Evolutionary conservation across 2,888 invertebrate species (phyloP).

Genomic region (Silvanus unidentatus): DNA sequence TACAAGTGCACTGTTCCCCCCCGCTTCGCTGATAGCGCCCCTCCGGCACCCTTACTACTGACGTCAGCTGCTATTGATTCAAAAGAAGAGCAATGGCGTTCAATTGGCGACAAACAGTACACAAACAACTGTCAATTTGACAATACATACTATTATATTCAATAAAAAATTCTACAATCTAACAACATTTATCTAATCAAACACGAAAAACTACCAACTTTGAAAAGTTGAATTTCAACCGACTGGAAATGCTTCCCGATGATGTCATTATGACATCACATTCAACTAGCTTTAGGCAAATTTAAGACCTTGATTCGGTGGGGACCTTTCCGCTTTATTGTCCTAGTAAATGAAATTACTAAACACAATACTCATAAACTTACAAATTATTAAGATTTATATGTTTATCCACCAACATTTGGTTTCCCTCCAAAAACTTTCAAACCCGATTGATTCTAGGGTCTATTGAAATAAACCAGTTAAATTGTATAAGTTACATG

Average conservation of each 20-base stretch:
- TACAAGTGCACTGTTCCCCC: slow-evolving; percentile 47
- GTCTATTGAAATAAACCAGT: no score
- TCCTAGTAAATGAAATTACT: slow-evolving; percentile 7
- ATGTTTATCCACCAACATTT: background rate
- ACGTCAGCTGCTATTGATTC: slow-evolving; percentile 48
- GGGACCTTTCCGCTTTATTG: slow-evolving; percentile 28
- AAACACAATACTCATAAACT: no score
- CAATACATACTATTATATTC: slow-evolving; percentile 9
- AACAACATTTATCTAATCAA: background rate
- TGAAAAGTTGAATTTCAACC: slow-evolving; percentile 16
- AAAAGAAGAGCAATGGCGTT: slow-evolving; percentile 40
- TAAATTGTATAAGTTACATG: no score
- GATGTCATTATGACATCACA: slow-evolving; percentile 52
- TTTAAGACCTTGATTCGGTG: slow-evolving; percentile 42
- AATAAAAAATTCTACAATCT: slow-evolving; percentile 4
- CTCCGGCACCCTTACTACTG: slow-evolving; percentile 41
- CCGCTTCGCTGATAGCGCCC: slow-evolving; percentile 44
- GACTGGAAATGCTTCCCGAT: slow-evolving; percentile 45
- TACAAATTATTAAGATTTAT: no score
- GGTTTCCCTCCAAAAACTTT: background rate
- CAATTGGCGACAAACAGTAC: slow-evolving; percentile 31
- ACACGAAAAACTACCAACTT: slow-evolving; percentile 1
- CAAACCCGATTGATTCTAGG: no score
- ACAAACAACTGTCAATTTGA: slow-evolving; percentile 20
- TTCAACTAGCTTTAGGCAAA: slow-evolving; percentile 42